Evolutionary conservation across 1,140 invertebrate species (phyloP), one percentile per base, ranked within the genome.

Genomic region (Neuroterus valhalla): DNA sequence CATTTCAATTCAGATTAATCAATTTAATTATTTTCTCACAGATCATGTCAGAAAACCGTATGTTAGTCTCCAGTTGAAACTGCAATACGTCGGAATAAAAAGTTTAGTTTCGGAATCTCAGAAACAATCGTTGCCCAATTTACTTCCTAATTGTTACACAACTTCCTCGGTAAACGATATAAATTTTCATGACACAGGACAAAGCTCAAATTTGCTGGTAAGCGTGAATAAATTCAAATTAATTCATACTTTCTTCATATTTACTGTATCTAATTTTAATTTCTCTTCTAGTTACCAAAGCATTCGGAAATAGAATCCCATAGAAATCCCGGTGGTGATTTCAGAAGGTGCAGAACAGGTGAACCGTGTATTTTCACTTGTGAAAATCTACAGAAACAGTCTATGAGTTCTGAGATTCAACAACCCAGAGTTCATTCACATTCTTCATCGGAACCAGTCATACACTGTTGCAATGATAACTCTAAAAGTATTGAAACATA

Each of bases 261-360:
- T n/a, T 48, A 19, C 15, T 38, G 31, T 38, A 38, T 38, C 31
- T 38, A 38, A 43, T 52, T 72, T 31, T 10, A 66, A 71, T 44
- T 52, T 67, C 10, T 26, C 3, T 48, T 72, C 17, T 15, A 76
- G 50, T 82, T 76, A 38, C 72, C 84, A 78, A 77, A 55, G 70
- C 66, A 43, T 23, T 79, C 62, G 21, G 80, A 80, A 69, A 80
- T 83, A 10, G 79, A 83, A 1, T 81, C 66, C 70, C 82, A 87
- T 15, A 81, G 78, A 81, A 85, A 87, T 81, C 73, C 81, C 69
- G 74, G 46, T 19, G 85, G 84, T 46, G 85, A 88, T 77, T 83
- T 78, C 72, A 74, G 70, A 77, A 85, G 77, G 70, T 72, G 14
- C n/a, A 26, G 46, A 44, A 17, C 15, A 23, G 11, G 52, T 4